phyloP scores from a whole-genome alignment of 2,113 vertebrate genomes.

The Tyto alba region DNA sequence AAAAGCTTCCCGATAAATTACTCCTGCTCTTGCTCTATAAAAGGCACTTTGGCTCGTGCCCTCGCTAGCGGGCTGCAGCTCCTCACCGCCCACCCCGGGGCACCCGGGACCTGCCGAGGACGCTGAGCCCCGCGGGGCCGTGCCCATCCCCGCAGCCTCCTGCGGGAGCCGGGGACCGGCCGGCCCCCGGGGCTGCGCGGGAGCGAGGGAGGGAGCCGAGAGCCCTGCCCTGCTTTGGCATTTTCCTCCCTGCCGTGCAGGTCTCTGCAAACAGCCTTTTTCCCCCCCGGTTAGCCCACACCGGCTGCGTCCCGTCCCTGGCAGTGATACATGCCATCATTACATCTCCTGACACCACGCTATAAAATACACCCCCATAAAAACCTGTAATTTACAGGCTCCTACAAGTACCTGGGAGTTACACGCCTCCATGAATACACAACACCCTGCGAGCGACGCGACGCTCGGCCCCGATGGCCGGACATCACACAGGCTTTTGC shows the following conservation, averaged over 20 bases:
- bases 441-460: accelerated
- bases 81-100: not conserved
- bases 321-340: not conserved
- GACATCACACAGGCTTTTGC: not conserved
- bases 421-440: accelerated
- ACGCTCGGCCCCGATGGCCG: accelerated
- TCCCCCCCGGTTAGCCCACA: not conserved
- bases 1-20: conserved; percentile 57
- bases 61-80: not conserved
- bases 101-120: not conserved
- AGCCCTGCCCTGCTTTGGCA: accelerated
- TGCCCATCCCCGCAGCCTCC: not conserved
- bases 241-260: accelerated
- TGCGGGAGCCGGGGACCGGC: accelerated
- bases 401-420: not conserved
- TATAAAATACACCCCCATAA: not conserved
- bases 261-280: not conserved
- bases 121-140: accelerated
- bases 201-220: not conserved
- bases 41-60: conserved; percentile 13
- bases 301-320: accelerated
- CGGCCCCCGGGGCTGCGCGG: accelerated
- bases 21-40: not conserved
- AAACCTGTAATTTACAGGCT: not conserved
- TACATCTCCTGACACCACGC: not conserved